phyloP scores from a whole-genome alignment of 2,888 invertebrate genomes.

The Rotaria macrura region DNA sequence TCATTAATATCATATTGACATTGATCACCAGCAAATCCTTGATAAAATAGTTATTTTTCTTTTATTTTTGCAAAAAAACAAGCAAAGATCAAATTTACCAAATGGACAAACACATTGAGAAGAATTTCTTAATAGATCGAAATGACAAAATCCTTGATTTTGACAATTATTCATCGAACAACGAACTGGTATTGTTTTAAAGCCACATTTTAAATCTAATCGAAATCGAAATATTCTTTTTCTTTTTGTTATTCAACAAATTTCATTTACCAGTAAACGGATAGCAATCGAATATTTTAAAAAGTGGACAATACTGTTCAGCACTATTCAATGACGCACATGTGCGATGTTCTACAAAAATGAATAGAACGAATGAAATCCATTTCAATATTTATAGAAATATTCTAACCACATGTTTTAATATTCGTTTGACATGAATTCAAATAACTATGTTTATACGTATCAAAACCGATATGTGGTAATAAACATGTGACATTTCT shows the following conservation, averaged over 20 bases:
- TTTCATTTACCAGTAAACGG: not conserved
- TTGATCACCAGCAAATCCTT: not conserved
- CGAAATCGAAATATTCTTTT: too few species aligned
- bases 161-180: not conserved
- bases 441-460: not conserved
- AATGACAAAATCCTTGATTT: not conserved
- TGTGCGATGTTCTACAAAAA: not conserved
- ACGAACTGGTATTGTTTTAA: not conserved
- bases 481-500: not conserved
- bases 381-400: too few species aligned
- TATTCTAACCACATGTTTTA: not conserved
- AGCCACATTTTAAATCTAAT: not conserved
- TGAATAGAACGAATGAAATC: too few species aligned
- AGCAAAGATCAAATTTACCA: not conserved
- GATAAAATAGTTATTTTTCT: not conserved
- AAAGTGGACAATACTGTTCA: conserved; percentile 15
- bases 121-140: not conserved
- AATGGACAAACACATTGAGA: not conserved
- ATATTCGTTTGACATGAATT: not conserved
- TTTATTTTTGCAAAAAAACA: not conserved
- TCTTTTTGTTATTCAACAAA: too few species aligned
- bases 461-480: not conserved
- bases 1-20: not conserved
- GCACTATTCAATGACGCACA: not conserved
- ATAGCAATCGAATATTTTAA: not conserved